Base-by-base conservation (phyloP, 1,140 invertebrate species). In the Orius insidiosus region DNA sequence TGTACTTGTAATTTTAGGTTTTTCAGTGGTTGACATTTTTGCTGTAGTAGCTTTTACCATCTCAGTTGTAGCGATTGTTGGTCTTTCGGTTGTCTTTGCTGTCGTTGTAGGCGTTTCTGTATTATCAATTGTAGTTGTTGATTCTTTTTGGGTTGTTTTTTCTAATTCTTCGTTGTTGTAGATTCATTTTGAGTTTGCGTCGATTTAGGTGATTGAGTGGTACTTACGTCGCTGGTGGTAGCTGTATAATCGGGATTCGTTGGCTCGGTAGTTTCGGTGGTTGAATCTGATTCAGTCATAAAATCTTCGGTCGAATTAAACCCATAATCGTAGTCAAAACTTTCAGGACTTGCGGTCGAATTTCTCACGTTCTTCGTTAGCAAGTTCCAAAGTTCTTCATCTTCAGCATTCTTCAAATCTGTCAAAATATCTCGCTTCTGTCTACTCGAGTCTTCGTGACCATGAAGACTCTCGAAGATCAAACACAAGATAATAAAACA, bases 341-440 rank as follows among this genome's bases (percentile, higher is more conserved):
- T 32, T 15, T 40, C 19, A 9, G 31, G 31, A 33, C 8, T 9
- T 15, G 2, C 31, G 42, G n/a, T 15, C 14, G 14, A 19, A 9
- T 33, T 44, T 8, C 42, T 5, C 31, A 14, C 18, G 14, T 10
- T 24, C 34, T 44, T 11, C 24, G 31, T 44, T n/a, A 44, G 14
- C 10, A 44, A 24, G 15, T 44, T 33, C 42, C 42, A 44, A 11
- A 44, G 18, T 11, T 44, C 30, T 11, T 44, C 31, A 33, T 44
- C 42, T 15, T 44, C 31, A n/a, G 34, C 34, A 10, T 33, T 14
- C 11, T 11, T 30, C n/a, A n/a, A 9, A 10, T 10, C 42, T 1
- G 7, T 6, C 19, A 44, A 11, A 32, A 44, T 36, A 36, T n/a
- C n/a, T 36, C 35, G n/a, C n/a, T 15, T 36, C 3, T 36, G n/a